Evolutionary conservation across 1,140 invertebrate genomes (phyloP).

Genomic region (Drosophila ogumai): DNA sequence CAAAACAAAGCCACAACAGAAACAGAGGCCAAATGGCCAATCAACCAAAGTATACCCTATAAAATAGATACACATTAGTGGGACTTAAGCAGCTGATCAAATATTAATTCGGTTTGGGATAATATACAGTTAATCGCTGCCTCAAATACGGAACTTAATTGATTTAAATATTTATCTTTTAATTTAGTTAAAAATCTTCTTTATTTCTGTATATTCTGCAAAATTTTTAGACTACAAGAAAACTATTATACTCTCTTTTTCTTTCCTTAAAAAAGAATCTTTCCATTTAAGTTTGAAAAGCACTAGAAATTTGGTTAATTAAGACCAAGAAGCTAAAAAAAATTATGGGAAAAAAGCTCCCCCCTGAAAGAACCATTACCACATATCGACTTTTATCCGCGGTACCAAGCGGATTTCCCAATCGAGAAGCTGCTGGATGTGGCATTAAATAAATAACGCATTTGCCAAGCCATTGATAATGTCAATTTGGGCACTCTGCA

Average conservation of each 20-base stretch:
- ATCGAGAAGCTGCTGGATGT: slow-evolving; percentile 36
- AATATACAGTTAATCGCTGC: not conserved
- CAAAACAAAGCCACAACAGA: slow-evolving; percentile 44
- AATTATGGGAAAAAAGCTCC: not conserved
- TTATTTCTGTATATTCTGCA: not conserved
- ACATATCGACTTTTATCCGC: not conserved
- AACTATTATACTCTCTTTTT: not conserved
- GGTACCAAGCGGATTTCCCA: slow-evolving; percentile 30
- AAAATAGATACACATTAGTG: not conserved
- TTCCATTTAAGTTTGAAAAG: not conserved
- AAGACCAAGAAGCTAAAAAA: not conserved
- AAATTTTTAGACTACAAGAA: not conserved
- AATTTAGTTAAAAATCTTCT: not conserved
- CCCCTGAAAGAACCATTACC: not conserved
- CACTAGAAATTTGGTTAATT: not conserved
- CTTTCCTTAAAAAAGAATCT: not conserved
- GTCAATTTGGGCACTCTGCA: slow-evolving; percentile 53
- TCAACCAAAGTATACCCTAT: slow-evolving; percentile 23
- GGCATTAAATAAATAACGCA: slow-evolving; percentile 65
- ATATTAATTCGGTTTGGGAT: not conserved
- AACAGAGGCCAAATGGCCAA: slow-evolving; percentile 32
- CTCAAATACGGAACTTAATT: not conserved
- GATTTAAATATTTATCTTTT: not conserved
- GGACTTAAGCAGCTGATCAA: not conserved
- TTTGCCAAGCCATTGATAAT: slow-evolving; percentile 57